Conservation (phyloP, 2,113 vertebrate species). For the Nycticryphes semicollaris region DNA sequence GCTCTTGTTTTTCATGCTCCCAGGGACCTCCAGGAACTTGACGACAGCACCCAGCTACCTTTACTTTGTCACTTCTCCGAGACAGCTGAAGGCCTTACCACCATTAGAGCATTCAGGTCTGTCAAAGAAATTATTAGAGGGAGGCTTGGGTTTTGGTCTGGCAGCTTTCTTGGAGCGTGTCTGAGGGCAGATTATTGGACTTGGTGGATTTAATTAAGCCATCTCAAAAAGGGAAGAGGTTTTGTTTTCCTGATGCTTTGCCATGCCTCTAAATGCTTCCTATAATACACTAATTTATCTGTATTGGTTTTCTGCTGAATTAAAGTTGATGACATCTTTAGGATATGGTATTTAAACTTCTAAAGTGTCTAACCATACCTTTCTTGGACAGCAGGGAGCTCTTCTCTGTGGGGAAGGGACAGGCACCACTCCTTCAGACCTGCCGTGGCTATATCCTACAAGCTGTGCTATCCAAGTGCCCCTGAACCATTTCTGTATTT, state of each 20-base stretch:
- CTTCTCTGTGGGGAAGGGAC: neutral
- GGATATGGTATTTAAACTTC: neutral
- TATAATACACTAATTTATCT: neutral
- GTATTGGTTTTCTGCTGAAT: neutral
- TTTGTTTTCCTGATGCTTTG: neutral
- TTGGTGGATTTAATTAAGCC: neutral
- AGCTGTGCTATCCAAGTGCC: neutral
- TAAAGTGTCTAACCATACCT: neutral
- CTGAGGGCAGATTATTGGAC: neutral
- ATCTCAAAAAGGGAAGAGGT: neutral
- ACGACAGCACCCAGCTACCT: slow-evolving; percentile 95
- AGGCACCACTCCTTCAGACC: neutral
- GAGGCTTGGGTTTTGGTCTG: neutral
- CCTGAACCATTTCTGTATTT: neutral
- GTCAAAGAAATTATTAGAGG: neutral
- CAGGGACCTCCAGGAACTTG: slow-evolving; percentile 95
- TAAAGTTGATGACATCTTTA: neutral
- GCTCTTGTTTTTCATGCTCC: neutral
- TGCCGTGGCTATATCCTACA: neutral
- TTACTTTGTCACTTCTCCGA: slow-evolving; percentile 94
- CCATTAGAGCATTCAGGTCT: slow-evolving; percentile 93
- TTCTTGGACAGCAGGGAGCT: neutral
- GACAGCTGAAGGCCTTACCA: slow-evolving; percentile 91
- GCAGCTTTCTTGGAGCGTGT: neutral
- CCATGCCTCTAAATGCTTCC: neutral